Evolutionary conservation across 2,888 invertebrate species (phyloP), one percentile per base, ranked within the genome.

Genomic region (Protodeltote pygarga): DNA sequence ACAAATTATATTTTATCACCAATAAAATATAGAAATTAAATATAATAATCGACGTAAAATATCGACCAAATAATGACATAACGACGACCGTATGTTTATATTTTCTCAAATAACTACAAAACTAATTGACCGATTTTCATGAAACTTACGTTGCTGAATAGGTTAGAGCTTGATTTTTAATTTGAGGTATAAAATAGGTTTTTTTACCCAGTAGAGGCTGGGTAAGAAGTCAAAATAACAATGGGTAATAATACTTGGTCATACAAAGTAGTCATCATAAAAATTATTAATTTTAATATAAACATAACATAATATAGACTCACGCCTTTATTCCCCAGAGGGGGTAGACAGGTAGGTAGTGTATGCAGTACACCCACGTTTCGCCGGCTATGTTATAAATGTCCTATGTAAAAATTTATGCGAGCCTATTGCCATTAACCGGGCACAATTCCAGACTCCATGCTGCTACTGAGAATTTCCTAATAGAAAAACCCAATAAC

Each of bases 1-100:
- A 37, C 9, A 11, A 33, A 33, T 33, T 38, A 23, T 24, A 15
- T 35, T 39, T 39, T 17, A 60, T 46, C 24, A 31, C 13, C 50
- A 11, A 58, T 53, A 53, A 53, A 49, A 20, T 49, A 40, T 35
- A 58, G 35, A 49, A 38, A 31, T 29, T 20, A 16, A 13, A 38
- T 37, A 47, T 38, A 33, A n/a, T n/a, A n/a, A n/a, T n/a, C n/a
- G n/a, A n/a, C n/a, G n/a, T n/a, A n/a, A n/a, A n/a, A n/a, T n/a
- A n/a, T n/a, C n/a, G n/a, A n/a, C n/a, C n/a, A n/a, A n/a, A n/a
- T n/a, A n/a, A n/a, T n/a, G n/a, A n/a, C n/a, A n/a, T n/a, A n/a
- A n/a, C n/a, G n/a, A n/a, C n/a, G 6, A 31, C 38, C 41, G 25
- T 50, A 31, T 55, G 50, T 39, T 16, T 11, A 27, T 20, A 28